phyloP scores from a whole-genome alignment of 2,797 vertebrate genomes.

The Anabacerthia variegaticeps region DNA sequence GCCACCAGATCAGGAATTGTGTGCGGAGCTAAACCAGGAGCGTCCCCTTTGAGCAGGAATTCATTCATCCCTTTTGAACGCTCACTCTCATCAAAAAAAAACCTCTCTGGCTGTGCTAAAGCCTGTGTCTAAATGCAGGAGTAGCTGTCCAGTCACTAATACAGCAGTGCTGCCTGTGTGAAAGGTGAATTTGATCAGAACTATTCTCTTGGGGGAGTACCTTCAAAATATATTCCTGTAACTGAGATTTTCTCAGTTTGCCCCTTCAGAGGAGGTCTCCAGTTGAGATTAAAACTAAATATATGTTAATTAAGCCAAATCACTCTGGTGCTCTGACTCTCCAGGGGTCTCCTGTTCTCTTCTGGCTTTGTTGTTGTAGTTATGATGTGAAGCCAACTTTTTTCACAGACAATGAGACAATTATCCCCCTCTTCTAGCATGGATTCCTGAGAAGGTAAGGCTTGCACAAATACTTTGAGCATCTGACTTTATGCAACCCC shows the following conservation, averaged over 20 bases:
- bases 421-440: background rate
- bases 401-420: background rate
- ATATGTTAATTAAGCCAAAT: background rate
- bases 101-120: background rate
- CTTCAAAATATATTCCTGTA: background rate
- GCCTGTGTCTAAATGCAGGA: background rate
- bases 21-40: background rate
- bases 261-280: background rate
- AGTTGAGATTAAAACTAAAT: background rate
- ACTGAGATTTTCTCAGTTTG: background rate
- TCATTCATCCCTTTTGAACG: background rate
- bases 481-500: background rate
- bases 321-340: background rate
- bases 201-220: background rate
- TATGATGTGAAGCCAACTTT: background rate
- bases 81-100: background rate
- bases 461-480: background rate
- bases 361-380: background rate
- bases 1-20: background rate
- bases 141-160: background rate
- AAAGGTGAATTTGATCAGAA: background rate
- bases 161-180: background rate
- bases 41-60: background rate
- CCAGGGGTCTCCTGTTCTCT: background rate
- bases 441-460: background rate